phyloP scores from a whole-genome alignment of 2,797 vertebrate species.

The Thamnophis elegans region DNA sequence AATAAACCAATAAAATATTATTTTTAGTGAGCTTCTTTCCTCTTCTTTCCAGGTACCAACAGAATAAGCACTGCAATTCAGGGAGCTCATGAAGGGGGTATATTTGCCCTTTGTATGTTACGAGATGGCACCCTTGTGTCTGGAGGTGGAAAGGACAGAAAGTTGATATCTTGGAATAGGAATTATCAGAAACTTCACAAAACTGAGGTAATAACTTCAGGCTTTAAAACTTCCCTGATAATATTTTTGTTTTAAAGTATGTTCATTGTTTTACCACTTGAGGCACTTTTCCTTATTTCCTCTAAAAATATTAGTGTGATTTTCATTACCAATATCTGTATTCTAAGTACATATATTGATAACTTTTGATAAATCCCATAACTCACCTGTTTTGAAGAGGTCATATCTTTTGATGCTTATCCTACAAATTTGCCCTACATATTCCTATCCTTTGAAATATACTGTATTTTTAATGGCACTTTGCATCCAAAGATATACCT shows the following conservation, averaged over 20 bases:
- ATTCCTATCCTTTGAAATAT: not conserved
- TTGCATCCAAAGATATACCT: not conserved
- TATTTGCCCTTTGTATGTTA: conserved; percentile 95
- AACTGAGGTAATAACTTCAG: conserved; percentile 80
- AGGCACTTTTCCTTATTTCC: not conserved
- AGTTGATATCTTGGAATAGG: conserved; percentile 90
- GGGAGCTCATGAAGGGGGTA: conserved; percentile 93
- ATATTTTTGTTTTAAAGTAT: not conserved
- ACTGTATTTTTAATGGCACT: not conserved
- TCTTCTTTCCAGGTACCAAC: conserved; percentile 83
- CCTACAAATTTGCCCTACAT: not conserved
- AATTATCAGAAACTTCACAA: conserved; percentile 89
- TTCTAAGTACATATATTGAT: not conserved
- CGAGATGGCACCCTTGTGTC: conserved; percentile 91
- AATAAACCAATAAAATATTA: not conserved
- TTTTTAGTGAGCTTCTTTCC: conserved; percentile 14
- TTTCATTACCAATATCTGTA: not conserved
- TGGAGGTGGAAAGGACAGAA: conserved; percentile 92
- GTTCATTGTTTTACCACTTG: not conserved
- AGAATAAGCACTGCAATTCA: conserved; percentile 91
- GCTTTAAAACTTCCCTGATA: not conserved
- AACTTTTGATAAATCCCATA: not conserved
- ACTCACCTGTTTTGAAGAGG: not conserved
- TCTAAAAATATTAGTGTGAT: not conserved
- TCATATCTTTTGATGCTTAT: not conserved